Base-by-base conservation (phyloP, 2,888 invertebrate species). In the Drosophila picticornis region DNA sequence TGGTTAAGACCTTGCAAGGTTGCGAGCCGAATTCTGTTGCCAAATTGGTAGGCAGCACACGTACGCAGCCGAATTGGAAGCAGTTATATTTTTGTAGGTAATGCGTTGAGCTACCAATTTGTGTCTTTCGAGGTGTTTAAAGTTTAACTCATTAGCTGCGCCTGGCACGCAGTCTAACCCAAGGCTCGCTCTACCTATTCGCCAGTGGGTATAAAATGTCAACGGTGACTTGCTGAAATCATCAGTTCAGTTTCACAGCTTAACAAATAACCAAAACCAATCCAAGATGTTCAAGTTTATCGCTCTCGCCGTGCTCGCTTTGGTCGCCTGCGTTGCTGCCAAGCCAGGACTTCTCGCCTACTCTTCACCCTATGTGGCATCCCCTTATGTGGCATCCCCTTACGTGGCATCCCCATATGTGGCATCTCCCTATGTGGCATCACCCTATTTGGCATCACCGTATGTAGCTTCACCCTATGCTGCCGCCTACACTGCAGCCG, bases 281-380 rank as follows among this genome's bases (percentile, higher is more conserved):
- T 48, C 16, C 75, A 90, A 88, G 51, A 90, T 88, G 88, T 88
- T 80, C 83, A 88, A 88, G 83, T 90, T 84, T 64, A 52, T 90
- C 80, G 81, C 83, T 62, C 75, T 93, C 81, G 91, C 86, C 68
- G 80, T 92, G 53, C 75, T 91, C 83, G 91, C 90, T 60, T 67
- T 91, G 75, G 67, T 91, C 55, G 91, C 88, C 69, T 81, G 90
- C 40, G 91, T 78, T 55, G 88, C 91, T 40, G 93, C 91, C 52
- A 93, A 92, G 72, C 91, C 93, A 29, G 92, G 91, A 50, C 57
- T 92, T 40, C 58, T 92, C 59, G 91, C 91, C 67, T 92, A 92
- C 81, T 79, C 87, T 6, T 94, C 95, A 7, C 94, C 94, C 16
- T 77, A 93, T 43, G 91, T 93, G 10, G 94, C 94, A 22, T 92